Evolutionary conservation across 2,888 invertebrate species (phyloP).

Genomic region (Dioctria rufipes): DNA sequence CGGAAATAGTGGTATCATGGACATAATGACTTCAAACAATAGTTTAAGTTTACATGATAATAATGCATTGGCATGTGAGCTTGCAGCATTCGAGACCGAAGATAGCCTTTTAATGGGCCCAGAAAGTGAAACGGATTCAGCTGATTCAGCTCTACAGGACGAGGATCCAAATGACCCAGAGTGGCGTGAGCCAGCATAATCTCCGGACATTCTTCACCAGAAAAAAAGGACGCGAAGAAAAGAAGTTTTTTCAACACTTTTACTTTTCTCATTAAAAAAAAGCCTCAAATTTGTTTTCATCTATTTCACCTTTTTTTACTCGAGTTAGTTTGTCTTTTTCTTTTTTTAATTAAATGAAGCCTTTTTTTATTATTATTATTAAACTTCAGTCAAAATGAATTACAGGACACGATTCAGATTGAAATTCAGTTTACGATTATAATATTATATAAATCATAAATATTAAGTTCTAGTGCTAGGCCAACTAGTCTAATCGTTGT

Average conservation of each 20-base stretch:
- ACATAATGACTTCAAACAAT: neutral
- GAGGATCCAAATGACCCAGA: constrained; percentile 91
- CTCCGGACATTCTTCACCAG: neutral
- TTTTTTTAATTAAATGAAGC: constrained; percentile 10
- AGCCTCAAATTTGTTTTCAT: constrained; percentile 8
- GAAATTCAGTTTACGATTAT: constrained; percentile 18
- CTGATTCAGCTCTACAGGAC: constrained; percentile 76
- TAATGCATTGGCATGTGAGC: constrained; percentile 58
- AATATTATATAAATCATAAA: too few species aligned
- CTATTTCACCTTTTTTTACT: constrained; percentile 10
- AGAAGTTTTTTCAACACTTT: constrained; percentile 17
- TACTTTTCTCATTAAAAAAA: constrained; percentile 2
- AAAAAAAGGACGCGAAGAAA: neutral
- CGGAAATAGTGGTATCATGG: neutral
- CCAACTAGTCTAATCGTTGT: neutral
- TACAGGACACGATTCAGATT: constrained; percentile 28
- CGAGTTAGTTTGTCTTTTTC: neutral
- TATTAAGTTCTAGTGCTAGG: constrained; percentile 25
- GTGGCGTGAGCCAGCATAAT: constrained; percentile 74
- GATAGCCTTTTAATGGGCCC: constrained; percentile 52
- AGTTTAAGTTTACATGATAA: neutral
- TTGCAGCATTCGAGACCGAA: constrained; percentile 59
- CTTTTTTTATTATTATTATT: neutral
- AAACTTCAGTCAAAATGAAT: constrained; percentile 27
- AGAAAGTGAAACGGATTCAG: constrained; percentile 64